Evolutionary conservation across 2,888 invertebrate genomes (phyloP).

Genomic region (Odontocolon sp.): DNA sequence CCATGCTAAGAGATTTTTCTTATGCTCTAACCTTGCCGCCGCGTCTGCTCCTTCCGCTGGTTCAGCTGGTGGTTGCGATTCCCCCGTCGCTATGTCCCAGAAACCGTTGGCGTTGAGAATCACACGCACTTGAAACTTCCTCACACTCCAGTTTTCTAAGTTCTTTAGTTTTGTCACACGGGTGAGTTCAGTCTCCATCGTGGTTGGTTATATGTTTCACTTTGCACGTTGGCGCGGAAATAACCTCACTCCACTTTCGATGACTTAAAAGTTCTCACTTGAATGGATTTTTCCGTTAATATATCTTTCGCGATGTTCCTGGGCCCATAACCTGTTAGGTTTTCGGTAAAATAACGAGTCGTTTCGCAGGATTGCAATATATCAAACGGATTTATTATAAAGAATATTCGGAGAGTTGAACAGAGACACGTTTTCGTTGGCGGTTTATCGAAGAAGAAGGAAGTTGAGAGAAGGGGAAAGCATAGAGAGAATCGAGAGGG

Average conservation of each 20-base stretch:
- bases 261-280: no score
- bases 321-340: not conserved
- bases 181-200: not conserved
- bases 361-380: no score
- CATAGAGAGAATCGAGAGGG: no score
- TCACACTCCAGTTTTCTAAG: not conserved
- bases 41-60: not conserved
- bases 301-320: not conserved
- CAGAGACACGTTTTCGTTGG: no score
- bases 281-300: not conserved
- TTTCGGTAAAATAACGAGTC: no score
- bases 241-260: not conserved
- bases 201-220: constrained; percentile 2
- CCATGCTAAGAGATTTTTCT: constrained; percentile 33
- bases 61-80: not conserved
- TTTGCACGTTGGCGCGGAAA: not conserved
- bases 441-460: no score
- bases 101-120: not conserved
- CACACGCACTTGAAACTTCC: not conserved
- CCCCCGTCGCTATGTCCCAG: not conserved
- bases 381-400: no score
- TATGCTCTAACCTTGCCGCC: not conserved
- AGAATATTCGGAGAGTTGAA: no score
- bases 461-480: no score
- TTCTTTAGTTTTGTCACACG: not conserved